Evolutionary conservation across 1,140 invertebrate genomes (phyloP), one percentile per base, ranked within the genome.

Genomic region (Brachionus sp.): DNA sequence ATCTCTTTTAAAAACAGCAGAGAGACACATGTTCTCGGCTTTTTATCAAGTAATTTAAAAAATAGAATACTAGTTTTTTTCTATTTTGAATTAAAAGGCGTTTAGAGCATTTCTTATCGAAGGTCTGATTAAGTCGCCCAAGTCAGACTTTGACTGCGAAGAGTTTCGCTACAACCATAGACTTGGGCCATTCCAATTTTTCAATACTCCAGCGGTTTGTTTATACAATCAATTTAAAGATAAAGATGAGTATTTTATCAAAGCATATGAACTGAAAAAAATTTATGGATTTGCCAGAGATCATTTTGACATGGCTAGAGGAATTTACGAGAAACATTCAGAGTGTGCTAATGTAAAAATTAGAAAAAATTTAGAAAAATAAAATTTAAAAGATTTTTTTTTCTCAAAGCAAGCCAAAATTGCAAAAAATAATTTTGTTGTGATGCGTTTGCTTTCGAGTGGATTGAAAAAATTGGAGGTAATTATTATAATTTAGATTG

Each of bases 141-240:
- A 93, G 86, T 93, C 94, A 42, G 92, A 94, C 87, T 97, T 97
- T 90, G 95, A 97, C 88, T 94, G 92, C 86, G 96, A 98, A 89
- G 92, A 94, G 86, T 94, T 97, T 12, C 92, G 96, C 44, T 98
- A 97, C 88, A 94, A 96, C 86, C 95, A 97, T 84, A 92, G 96
- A 83, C 95, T 98, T 90, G 91, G 93, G 10, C 94, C 96, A 5
- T 95, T 98, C 87, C 92, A 92, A 23, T 92, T 92, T 33, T 91
- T 97, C 2, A 90, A 93, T n/a, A 94, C 94, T 0, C 96, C 96
- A 16, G 95, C 95, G 0, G 93, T 94, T 9, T 94, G 97, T 29
- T 93, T 93, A 85, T 96, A 96, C 88, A 90, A 91, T 66, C 94
- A 96, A 89, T 95, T 94, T 84, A 88, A 88, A 86, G 88, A 57